These are phyloP conservation scores for Papilio dardanus DNA, from an alignment of 1,140 invertebrate genomes.

Conservation along the genomic window DNA sequence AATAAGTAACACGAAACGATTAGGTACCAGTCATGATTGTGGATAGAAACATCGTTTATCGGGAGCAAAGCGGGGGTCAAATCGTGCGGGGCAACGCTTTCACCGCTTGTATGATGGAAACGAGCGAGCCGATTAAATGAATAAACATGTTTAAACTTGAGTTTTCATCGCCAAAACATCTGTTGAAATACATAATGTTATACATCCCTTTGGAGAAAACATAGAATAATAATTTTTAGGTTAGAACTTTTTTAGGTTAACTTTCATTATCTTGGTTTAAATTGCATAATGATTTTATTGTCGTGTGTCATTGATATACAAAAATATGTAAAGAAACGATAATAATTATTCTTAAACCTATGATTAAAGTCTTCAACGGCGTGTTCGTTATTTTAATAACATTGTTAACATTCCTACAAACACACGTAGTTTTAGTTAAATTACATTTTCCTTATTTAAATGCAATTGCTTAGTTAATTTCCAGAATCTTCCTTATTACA, in stretches of 20 bases:
- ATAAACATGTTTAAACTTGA: not conserved
- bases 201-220: not conserved
- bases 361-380: not conserved
- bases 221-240: not conserved
- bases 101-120: conserved; percentile 10
- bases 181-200: too few species aligned
- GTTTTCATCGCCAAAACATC: not conserved
- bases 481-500: not conserved
- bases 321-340: not conserved
- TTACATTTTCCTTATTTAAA: not conserved
- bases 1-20: not conserved
- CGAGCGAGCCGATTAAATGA: not conserved
- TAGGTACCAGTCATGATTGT: conserved; percentile 4
- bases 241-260: too few species aligned
- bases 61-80: conserved; percentile 11
- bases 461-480: not conserved
- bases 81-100: conserved; percentile 30
- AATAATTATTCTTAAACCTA: not conserved
- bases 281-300: too few species aligned
- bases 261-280: too few species aligned
- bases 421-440: not conserved
- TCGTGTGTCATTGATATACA: not conserved
- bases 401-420: not conserved
- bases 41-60: not conserved
- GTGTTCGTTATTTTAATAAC: not conserved